Base-by-base conservation (phyloP, 2,113 vertebrate species). In the Seriola dumerili region DNA sequence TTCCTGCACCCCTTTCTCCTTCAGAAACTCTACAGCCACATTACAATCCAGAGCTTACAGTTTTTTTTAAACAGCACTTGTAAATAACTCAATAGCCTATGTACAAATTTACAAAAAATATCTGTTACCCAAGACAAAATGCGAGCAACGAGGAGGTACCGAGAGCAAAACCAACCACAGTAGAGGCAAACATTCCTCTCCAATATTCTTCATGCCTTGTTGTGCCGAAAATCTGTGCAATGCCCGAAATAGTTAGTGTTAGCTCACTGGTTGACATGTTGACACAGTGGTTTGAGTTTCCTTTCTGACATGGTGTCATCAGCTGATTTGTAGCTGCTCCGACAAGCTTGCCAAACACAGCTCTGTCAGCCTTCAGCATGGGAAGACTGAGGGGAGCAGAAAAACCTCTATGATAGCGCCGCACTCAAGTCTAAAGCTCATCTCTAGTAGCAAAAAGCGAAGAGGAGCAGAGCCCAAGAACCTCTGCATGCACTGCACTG, bases 71-170 rank as follows among this genome's bases (percentile, higher is more conserved):
- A 93, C 90, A 90, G 88, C 90, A 90, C 81, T 90, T 85, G 75
- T 85, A 91, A 91, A 89, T 87, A 89, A 89, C 67, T 38, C 62
- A 88, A 83, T 16, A 85, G 80, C 87, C 23, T 91, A 91, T 91
- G 77, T 92, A 93, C 92, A 93, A 69, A 93, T 92, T 91, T 92
- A 91, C 88, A 95, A 94, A 95, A 89, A 81, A 79, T 80, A 76
- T 81, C 32, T 69, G 61, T 86, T 61, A 80, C 72, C 81, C 54
- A 29, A 40, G 80, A 88, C 70, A 84, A 88, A 88, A 89, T 85
- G 87, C 74, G 54, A 80, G 75, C 88, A 86, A 92, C 64, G 34
- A 78, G 78, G 85, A 88, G 68, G 65, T 75, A 79, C 80, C 48
- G 34, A 83, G 55, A 88, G 81, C 85, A 90, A 89, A 81, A 85